Evolutionary conservation across 2,113 vertebrate genomes (phyloP), one percentile per base, ranked within the genome.

Genomic region (Ginglymostoma cirratum): DNA sequence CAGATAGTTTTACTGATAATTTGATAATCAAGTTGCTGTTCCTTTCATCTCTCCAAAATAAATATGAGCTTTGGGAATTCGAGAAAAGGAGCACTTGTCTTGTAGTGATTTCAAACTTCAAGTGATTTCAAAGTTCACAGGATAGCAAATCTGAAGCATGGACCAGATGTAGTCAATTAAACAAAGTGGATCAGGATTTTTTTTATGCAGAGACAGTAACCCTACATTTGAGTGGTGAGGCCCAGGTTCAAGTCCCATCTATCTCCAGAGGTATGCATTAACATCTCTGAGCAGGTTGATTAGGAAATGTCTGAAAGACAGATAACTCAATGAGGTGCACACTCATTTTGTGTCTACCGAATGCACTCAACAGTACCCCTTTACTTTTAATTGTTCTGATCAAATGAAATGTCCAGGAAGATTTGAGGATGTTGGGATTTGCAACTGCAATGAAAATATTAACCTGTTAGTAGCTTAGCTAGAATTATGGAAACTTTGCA

Each of bases 21-120:
- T 61, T 93, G 89, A 93, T 38, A 76, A 5, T 93, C 89, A 38
- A 66, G 61, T 93, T 93, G 89, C 48, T 67, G 66, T 93, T 93
- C 61, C 38, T 66, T 67, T n/a, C 61, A 23, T 66, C n/a, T 66
- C 17, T 67, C 89, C 89, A 93, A 93, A 93, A 38, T 34, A 93
- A 93, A 93, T 66, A 38, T 23, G 17, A 38, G 89, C 19, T 38
- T 8, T 0, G 34, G 89, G 61, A 67, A 93, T 93, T 67, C 2
- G n/a, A 38, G 65, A 19, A 66, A 69, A 93, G n/a, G 61, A 38
- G 38, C 66, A 93, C 34, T 61, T 66, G 66, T 61, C 7, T 89
- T 61, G 61, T 38, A 38, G 61, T 23, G 21, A 38, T 93, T 93
- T 93, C 61, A 93, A 93, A 93, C 61, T 67, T 93, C 89, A 93